A percentile compares a stretch with the other conserved stretches of the same genome.
Conservation (phyloP, 2,113 vertebrate genomes). For the Oostethus manadensis region DNA sequence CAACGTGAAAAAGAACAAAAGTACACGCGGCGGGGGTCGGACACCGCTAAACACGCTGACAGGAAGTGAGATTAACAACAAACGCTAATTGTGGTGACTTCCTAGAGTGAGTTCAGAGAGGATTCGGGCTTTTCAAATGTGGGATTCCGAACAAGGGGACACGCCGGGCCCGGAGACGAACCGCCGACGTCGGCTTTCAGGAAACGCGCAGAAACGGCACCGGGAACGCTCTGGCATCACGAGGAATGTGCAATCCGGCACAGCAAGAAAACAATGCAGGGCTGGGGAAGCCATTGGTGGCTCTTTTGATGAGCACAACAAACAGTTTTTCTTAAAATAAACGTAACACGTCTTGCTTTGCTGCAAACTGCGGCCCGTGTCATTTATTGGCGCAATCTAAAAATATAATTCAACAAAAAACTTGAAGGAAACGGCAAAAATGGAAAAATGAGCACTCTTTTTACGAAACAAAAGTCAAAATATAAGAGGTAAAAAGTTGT, state of each 20-base stretch:
- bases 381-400: no score
- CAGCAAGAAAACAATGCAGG: slow-evolving; percentile 20
- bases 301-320: no score
- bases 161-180: neutral
- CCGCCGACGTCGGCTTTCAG: slow-evolving; percentile 5
- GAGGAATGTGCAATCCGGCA: slow-evolving; percentile 17
- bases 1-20: slow-evolving; percentile 3
- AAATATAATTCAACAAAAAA: no score
- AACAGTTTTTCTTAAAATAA: no score
- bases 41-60: slow-evolving; percentile 4
- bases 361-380: no score
- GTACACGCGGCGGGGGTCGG: neutral
- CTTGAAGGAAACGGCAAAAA: no score
- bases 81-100: slow-evolving; percentile 31
- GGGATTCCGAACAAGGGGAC: slow-evolving; percentile 3
- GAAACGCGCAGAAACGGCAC: slow-evolving; percentile 6
- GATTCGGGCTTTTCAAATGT: neutral
- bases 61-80: slow-evolving; percentile 48
- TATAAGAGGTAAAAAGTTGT: no score
- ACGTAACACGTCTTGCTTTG: no score
- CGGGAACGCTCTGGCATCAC: slow-evolving; percentile 11
- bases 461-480: no score
- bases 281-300: no score
- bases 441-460: no score
- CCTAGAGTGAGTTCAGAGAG: slow-evolving; percentile 13